These are phyloP conservation scores for Noturus placidus DNA, from an alignment of 2,113 vertebrate species.

Conservation along the genomic window DNA sequence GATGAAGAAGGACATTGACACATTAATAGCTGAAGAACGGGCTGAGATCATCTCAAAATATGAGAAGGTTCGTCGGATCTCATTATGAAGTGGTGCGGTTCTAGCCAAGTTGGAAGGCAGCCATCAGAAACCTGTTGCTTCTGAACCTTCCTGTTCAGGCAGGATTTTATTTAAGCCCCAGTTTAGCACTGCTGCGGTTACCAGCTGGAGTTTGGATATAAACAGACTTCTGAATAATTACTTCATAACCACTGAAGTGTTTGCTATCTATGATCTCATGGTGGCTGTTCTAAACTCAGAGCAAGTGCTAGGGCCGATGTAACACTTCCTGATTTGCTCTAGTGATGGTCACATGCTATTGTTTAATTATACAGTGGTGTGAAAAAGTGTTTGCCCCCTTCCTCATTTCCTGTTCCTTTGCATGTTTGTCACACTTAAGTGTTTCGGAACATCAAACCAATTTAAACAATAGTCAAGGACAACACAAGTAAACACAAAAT, in stretches of 20 bases:
- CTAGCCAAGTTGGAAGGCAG: neutral
- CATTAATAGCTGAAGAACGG: constrained; percentile 85
- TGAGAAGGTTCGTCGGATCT: constrained; percentile 77
- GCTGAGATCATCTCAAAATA: constrained; percentile 87
- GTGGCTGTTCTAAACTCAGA: neutral
- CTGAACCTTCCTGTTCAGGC: neutral
- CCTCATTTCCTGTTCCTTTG: no score
- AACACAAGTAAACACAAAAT: no score
- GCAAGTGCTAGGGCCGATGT: neutral
- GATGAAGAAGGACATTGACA: constrained; percentile 93
- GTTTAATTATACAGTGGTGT: neutral
- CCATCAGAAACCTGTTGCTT: neutral
- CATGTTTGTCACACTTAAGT: no score
- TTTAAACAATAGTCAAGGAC: no score
- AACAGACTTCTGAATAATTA: neutral
- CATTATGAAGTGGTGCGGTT: neutral
- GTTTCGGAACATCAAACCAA: no score
- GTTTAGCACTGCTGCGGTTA: neutral
- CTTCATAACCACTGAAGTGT: neutral
- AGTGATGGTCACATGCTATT: neutral
- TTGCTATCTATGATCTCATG: neutral
- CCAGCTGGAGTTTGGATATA: neutral
- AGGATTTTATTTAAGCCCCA: neutral
- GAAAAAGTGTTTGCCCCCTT: no score
- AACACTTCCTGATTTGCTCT: neutral